Base-by-base conservation (phyloP, 2,797 vertebrate genomes). In the Pangasius sanitwongsei region DNA sequence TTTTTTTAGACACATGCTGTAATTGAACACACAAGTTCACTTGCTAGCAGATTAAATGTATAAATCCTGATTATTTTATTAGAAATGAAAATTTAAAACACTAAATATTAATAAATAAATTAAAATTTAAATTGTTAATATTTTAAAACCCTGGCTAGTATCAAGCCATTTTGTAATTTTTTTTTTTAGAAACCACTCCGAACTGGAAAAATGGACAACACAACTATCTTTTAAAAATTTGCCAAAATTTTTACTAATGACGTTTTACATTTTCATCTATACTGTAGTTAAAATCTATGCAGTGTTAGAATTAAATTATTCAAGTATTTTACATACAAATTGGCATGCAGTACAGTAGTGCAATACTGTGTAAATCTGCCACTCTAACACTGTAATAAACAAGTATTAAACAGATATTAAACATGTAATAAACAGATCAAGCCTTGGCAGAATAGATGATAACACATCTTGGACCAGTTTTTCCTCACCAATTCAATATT, bases 181-280 rank as follows among this genome's bases (percentile, higher is more conserved):
- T 77, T 20, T 59, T 57, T 80, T 57, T 11, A 61, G 11, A 63
- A 83, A 50, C 15, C 9, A 72, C 6, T 28, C 83, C 11, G 55
- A 85, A 25, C 12, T 31, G 67, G 12, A 72, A 88, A 63, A 75
- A 50, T 25, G 70, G 44, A 88, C 83, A 86, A 18, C 37, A 87
- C 74, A 72, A 69, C 12, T 31, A 82, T 85, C 72, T 88, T 89
- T 87, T 89, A 90, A 91, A 92, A 92, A 92, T 92, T 78, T 89
- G 87, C 83, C 89, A 92, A 93, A 92, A 92, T 91, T 91, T 93
- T 92, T 93, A 91, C 88, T 90, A 85, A 85, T 1, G 37, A 48
- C 83, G 67, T 92, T 90, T 88, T 92, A 91, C 70, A 67, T 86
- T 90, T 87, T 89, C 65, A 88, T 91, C 89, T 91, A 85, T 69